Evolutionary conservation across 2,113 vertebrate species (phyloP).

Genomic region (Salvelinus namaycush): DNA sequence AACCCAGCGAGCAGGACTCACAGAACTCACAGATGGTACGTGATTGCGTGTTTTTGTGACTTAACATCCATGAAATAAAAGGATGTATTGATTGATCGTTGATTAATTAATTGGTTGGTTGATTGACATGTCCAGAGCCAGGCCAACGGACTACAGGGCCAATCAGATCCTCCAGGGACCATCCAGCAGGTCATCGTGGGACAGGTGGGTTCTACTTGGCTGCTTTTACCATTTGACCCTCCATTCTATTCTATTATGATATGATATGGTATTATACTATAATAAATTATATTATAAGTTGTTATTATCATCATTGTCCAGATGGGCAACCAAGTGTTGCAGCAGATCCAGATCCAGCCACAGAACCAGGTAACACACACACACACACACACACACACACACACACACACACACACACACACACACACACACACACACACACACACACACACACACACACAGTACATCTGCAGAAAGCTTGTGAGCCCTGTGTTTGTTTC

Average conservation of each 20-base stretch:
- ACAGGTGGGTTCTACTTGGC: slow-evolving; percentile 76
- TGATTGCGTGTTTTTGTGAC: slow-evolving; percentile 1
- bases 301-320: slow-evolving; percentile 37
- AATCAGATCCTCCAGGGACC: slow-evolving; percentile 80
- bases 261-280: no score
- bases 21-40: neutral
- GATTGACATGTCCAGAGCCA: slow-evolving; percentile 60
- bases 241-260: no score
- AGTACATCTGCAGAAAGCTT: no score
- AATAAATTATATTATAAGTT: no score
- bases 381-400: no score
- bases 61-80: no score
- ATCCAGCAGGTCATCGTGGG: slow-evolving; percentile 96
- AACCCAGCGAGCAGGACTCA: neutral
- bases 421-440: no score
- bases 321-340: slow-evolving; percentile 90
- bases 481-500: no score
- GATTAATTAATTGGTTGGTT: no score
- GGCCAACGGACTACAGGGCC: slow-evolving; percentile 88
- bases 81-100: neutral
- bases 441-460: no score
- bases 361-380: neutral
- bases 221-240: no score
- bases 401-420: no score
- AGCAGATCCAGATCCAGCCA: slow-evolving; percentile 94